Conservation (phyloP, 2,113 vertebrate genomes). For the Sus scrofa region DNA sequence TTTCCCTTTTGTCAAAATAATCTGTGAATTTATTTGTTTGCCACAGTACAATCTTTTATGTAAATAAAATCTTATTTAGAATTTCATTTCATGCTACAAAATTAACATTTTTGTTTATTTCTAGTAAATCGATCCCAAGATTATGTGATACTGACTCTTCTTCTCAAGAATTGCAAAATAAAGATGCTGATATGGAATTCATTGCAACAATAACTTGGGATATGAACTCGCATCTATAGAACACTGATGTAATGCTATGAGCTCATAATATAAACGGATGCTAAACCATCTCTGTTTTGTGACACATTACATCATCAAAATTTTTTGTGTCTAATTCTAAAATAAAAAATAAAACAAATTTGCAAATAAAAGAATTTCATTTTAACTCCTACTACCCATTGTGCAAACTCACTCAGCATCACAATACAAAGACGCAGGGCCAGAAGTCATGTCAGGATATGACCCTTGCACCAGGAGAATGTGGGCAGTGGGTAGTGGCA, state of each 20-base stretch:
- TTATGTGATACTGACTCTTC: not conserved
- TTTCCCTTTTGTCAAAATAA: conserved; percentile 1
- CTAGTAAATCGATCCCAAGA: not conserved
- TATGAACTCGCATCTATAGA: conserved; percentile 47
- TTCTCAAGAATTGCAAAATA: conserved; percentile 60
- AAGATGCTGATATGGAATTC: conserved; percentile 41
- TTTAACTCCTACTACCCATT: too few relatives aligned
- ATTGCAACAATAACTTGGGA: not conserved
- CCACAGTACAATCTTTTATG: not conserved
- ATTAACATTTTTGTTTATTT: conserved; percentile 59
- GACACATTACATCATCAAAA: conserved; percentile 4
- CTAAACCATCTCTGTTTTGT: conserved; percentile 48
- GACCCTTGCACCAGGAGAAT: too few relatives aligned
- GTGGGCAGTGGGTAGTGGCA: too few relatives aligned
- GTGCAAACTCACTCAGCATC: too few relatives aligned
- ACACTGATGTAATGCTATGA: conserved; percentile 67
- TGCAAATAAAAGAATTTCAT: not conserved
- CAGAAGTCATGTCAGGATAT: too few relatives aligned
- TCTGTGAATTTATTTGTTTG: not conserved
- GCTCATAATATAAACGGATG: conserved; percentile 64
- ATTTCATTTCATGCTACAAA: not conserved
- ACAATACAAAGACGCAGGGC: too few relatives aligned
- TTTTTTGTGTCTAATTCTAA: not conserved
- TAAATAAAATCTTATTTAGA: conserved; percentile 26
- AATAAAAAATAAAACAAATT: conserved; percentile 61